A percentile compares a stretch with the other conserved stretches of the same genome.
Evolutionary conservation across 2,888 invertebrate species (phyloP).

Genomic region (Pycnomerus fuliginosus): DNA sequence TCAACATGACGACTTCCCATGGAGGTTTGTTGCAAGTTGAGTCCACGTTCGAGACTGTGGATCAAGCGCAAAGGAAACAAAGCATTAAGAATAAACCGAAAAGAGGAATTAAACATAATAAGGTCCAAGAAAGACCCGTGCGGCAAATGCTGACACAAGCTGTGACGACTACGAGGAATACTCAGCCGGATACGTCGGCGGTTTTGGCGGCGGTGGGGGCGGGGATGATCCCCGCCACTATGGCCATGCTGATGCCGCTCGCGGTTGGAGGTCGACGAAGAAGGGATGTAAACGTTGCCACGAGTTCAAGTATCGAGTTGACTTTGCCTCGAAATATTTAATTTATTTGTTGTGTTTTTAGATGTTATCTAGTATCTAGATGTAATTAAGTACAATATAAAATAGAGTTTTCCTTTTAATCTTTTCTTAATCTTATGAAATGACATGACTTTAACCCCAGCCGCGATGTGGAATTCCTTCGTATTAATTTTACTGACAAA

Average conservation of each 20-base stretch:
- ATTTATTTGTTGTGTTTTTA: no score
- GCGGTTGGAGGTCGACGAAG: conserved; percentile 60
- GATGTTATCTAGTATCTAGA: no score
- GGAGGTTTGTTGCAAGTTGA: conserved; percentile 76
- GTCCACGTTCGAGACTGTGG: conserved; percentile 68
- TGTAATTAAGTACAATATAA: no score
- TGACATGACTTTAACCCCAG: no score
- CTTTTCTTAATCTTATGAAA: no score
- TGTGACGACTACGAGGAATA: conserved; percentile 24
- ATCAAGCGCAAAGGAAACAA: conserved; percentile 55
- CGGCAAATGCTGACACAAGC: conserved; percentile 13
- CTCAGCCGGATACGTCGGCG: conserved; percentile 59
- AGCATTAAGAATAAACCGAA: conserved; percentile 29
- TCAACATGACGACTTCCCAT: conserved; percentile 68
- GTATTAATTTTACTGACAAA: no score
- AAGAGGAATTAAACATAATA: conserved; percentile 48
- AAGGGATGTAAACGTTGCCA: conserved; percentile 12
- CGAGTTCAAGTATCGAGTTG: no score
- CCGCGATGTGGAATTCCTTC: no score
- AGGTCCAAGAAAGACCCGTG: conserved; percentile 5
- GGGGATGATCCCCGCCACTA: conserved; percentile 77
- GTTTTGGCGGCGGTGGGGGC: conserved; percentile 74
- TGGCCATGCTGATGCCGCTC: conserved; percentile 79
- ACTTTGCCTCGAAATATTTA: no score
- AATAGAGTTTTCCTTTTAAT: no score